Evolutionary conservation across 2,113 vertebrate species (phyloP), one percentile per base, ranked within the genome.

Genomic region (Nesospiza acunhae): DNA sequence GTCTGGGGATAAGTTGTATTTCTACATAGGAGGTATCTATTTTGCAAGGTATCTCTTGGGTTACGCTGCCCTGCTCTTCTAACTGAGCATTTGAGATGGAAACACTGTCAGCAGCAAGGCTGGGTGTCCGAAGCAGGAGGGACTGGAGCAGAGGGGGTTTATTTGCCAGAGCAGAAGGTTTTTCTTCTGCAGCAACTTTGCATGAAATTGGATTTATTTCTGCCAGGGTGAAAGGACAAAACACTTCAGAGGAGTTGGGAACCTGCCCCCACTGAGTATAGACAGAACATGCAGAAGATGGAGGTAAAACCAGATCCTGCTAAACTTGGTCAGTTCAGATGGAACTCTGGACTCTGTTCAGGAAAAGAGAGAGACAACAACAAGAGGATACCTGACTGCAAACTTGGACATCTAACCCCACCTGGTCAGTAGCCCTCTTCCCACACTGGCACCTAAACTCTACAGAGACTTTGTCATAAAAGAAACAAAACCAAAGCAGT

Each of bases 211-310:
- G 23, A 12, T 69, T 94, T 70, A 63, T 74, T 93, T 88, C 68
- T 37, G 47, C 9, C 21, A 70, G 26, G 15, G 74, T 63, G 66
- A 93, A 78, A 76, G 68, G 88, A 60, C 12, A 88, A 88, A 83
- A 21, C 9, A 15, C 17, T 60, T 68, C 27, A n/a, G 5, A 30
- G 31, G 16, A 68, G 9, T 0, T 75, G 76, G 39, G 33, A 86
- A 67, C 15, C 22, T 78, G 30, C 3, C 8, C 20, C 19, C 10
- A 41, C 26, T 26, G 66, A 35, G 9, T 35, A 53, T 2, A 31
- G 12, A 19, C 2, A 18, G 11, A 83, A 20, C 8, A 49, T 0
- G 5, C 2, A 4, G 1, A 46, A 27, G 14, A 55, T 0, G 4
- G 67, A 62, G 26, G 26, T 7, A 13, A 88, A 76, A 74, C 8